Evolutionary conservation across 2,113 vertebrate species (phyloP).

Genomic region (Mustela nigripes): DNA sequence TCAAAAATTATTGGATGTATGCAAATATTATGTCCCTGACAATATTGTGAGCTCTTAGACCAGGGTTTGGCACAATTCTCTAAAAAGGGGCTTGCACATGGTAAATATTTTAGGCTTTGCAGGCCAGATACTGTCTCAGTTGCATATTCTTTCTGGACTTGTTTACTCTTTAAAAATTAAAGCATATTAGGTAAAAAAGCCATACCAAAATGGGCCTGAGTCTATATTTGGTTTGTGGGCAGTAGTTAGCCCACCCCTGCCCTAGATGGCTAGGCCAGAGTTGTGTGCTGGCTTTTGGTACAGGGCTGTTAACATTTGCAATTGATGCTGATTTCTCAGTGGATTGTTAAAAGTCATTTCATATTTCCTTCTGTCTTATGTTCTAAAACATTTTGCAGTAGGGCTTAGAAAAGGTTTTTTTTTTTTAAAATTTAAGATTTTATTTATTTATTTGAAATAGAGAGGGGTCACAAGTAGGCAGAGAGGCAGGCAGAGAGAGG

Average conservation of each 20-base stretch:
- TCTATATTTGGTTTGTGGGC: background rate
- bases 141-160: background rate
- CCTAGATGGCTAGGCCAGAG: background rate
- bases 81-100: background rate
- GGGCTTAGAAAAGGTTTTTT: background rate
- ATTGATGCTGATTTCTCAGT: background rate
- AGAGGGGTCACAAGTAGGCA: no score
- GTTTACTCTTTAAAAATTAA: background rate
- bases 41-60: background rate
- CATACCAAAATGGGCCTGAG: background rate
- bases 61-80: background rate
- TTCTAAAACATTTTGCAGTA: slow-evolving; percentile 32
- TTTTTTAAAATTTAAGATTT: no score
- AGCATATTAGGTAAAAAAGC: background rate
- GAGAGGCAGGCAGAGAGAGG: no score
- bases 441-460: no score
- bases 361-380: background rate
- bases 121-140: background rate
- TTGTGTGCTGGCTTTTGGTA: background rate
- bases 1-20: background rate
- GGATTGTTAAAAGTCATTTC: background rate
- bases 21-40: background rate
- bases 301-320: background rate
- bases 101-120: background rate
- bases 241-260: background rate